These are phyloP conservation scores for Tanypteryx hageni DNA, from an alignment of 2,888 invertebrate species.

Conservation along the genomic window DNA sequence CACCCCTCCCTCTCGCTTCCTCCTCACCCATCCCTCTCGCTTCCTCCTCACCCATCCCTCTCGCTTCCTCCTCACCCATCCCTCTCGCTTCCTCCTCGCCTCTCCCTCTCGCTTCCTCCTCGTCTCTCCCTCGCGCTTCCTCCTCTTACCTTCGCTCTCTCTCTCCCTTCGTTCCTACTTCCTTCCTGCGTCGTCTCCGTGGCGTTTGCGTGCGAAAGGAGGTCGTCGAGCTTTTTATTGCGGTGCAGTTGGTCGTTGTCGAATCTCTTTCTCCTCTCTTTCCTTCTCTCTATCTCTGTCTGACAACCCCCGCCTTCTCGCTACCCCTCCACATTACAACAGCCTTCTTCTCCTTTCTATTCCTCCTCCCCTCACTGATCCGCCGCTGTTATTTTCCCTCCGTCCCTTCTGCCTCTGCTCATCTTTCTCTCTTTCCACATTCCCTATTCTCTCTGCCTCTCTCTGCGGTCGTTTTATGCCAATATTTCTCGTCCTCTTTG, in stretches of 20 bases:
- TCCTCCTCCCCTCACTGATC: background rate
- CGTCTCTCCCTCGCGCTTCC: background rate
- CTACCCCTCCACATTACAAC: background rate
- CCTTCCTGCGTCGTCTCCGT: background rate
- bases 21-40: background rate
- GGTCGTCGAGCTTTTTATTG: conserved; percentile 46
- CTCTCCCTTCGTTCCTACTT: background rate
- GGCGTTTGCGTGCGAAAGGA: conserved; percentile 13
- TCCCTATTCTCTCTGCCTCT: background rate
- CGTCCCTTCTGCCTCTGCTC: background rate
- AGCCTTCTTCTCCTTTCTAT: background rate
- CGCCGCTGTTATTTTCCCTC: no score
- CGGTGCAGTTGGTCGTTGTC: background rate
- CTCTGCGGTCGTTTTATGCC: background rate
- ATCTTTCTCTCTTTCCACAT: background rate
- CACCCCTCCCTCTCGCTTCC: background rate
- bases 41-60: background rate
- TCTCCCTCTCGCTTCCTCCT: background rate
- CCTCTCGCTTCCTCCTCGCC: background rate
- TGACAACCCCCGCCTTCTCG: background rate
- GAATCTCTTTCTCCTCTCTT: background rate
- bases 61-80: background rate
- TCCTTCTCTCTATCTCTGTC: background rate
- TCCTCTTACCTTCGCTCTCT: background rate
- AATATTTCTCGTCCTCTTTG: background rate